Conservation (phyloP, 2,113 vertebrate genomes). For the Columbina picui region DNA sequence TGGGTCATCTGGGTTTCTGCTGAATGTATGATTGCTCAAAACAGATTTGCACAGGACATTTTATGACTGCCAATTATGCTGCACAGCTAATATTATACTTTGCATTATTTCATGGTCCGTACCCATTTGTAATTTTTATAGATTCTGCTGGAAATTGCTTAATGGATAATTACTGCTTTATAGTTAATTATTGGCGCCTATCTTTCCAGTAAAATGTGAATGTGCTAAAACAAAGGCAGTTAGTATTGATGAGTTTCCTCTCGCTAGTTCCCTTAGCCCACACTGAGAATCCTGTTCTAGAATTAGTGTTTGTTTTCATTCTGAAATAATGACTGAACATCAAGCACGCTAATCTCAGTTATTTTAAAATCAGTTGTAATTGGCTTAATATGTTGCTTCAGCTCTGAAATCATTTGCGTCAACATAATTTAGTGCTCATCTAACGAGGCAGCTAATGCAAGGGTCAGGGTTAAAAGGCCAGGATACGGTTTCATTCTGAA, state of each 20-base stretch:
- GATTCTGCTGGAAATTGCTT: background rate
- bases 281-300: background rate
- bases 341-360: background rate
- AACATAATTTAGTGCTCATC: conserved; percentile 29
- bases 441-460: background rate
- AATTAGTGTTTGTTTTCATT: background rate
- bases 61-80: background rate
- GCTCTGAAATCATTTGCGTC: background rate
- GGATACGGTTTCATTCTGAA: conserved; percentile 34
- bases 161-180: conserved; percentile 22
- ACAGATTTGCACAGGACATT: background rate
- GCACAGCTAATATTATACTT: background rate
- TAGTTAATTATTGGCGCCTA: background rate
- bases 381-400: conserved; percentile 53
- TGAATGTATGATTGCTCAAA: background rate
- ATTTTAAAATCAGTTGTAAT: conserved; percentile 50
- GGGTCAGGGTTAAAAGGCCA: conserved; percentile 34
- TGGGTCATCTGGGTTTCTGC: conserved; percentile 15
- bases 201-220: background rate
- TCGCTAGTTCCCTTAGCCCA: background rate
- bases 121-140: conserved; percentile 32
- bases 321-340: background rate
- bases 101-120: background rate
- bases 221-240: background rate
- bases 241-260: background rate